Base-by-base conservation (phyloP, 2,113 vertebrate genomes). In the Rhea pennata region DNA sequence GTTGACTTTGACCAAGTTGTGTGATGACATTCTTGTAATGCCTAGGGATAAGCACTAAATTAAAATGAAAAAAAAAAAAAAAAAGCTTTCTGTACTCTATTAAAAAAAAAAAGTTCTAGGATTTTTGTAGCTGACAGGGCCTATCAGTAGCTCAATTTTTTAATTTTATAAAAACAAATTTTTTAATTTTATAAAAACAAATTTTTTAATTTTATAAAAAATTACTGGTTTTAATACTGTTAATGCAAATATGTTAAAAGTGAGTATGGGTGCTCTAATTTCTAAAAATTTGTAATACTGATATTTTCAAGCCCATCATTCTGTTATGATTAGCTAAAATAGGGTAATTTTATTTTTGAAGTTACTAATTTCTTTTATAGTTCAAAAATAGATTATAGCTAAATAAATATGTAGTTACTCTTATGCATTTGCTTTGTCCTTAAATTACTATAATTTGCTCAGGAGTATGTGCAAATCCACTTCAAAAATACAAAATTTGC, bases 331-430 rank as follows among this genome's bases (percentile, higher is more conserved):
- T 76, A 77, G 24, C 62, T 79, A 85, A 84, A 87, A 88, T 8
- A 23, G 64, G 72, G 65, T 84, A 44, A 54, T 22, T 87, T 62
- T 96, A 66, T 87, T 95, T 94, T 83, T 96, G 21, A 94, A 85
- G 40, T 24, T 64, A 53, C 56, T 10, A 81, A 78, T 76, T 79
- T 85, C 58, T 92, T 92, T 77, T 82, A 39, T 89, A 67, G 71
- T 93, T 96, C 88, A 71, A 9, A 89, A 94, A 90, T 44, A 92
- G 87, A 90, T 67, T 77, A 11, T 44, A 87, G 85, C 83, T 75
- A 24, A 91, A 90, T 4, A 70, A 93, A 82, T 54, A 2, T 80
- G 17, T 46, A 72, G 46, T 65, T 91, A 74, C 84, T 78, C 31
- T 65, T 87, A 80, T 27, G 19, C 75, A 76, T 84, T 83, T 91